Evolutionary conservation across 2,888 invertebrate genomes (phyloP).

Genomic region (Cosmorhoe ocellata): DNA sequence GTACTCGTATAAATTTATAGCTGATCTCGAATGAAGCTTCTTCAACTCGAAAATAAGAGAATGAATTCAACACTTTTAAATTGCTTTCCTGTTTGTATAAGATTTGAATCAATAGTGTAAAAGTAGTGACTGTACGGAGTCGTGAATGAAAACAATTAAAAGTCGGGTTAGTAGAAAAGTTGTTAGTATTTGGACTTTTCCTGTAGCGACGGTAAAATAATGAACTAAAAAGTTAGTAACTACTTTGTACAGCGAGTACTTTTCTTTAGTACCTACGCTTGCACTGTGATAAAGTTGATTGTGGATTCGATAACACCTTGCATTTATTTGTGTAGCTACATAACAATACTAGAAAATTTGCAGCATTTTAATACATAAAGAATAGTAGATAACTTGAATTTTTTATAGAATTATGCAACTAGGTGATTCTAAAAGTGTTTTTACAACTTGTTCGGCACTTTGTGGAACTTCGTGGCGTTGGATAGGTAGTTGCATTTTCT

Average conservation of each 20-base stretch:
- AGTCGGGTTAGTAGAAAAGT: constrained; percentile 5
- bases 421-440: constrained; percentile 51
- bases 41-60: constrained; percentile 16
- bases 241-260: too few relatives aligned
- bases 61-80: constrained; percentile 15
- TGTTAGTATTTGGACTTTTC: too few relatives aligned
- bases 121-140: too few relatives aligned
- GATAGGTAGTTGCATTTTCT: constrained; percentile 66
- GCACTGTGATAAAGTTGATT: too few relatives aligned
- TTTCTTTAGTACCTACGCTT: too few relatives aligned
- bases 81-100: constrained; percentile 6
- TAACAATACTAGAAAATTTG: too few relatives aligned
- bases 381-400: background rate
- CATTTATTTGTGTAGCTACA: too few relatives aligned
- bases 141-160: constrained; percentile 5
- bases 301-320: too few relatives aligned
- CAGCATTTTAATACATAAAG: too few relatives aligned
- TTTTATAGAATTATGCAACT: constrained; percentile 13
- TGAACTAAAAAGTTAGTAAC: too few relatives aligned
- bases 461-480: constrained; percentile 57
- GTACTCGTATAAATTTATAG: constrained; percentile 28
- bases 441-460: constrained; percentile 49
- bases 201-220: background rate
- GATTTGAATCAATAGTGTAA: constrained; percentile 5
- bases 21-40: constrained; percentile 23